These are phyloP conservation scores for Mustela lutreola DNA, from an alignment of 2,113 vertebrate species.

Conservation along the genomic window DNA sequence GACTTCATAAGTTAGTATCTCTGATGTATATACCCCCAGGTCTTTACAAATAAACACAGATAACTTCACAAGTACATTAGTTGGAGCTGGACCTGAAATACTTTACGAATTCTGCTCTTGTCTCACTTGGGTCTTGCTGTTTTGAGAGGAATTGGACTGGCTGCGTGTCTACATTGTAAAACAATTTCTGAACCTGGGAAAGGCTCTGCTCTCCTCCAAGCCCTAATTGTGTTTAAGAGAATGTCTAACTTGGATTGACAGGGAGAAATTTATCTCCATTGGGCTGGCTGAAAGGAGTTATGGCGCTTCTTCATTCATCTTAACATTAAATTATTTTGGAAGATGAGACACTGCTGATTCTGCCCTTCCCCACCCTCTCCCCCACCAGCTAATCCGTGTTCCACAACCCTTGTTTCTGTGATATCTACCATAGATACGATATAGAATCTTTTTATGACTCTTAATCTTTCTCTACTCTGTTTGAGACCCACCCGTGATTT, in stretches of 20 bases:
- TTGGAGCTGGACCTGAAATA: not conserved
- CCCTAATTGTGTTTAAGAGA: not conserved
- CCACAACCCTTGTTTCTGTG: not conserved
- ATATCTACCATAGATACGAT: not conserved
- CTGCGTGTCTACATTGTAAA: not conserved
- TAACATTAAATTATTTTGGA: conserved; percentile 62
- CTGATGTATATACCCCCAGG: not conserved
- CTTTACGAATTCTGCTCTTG: not conserved
- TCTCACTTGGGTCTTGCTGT: not conserved
- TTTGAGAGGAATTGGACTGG: not conserved
- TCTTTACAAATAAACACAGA: conserved; percentile 2
- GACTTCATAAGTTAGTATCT: not conserved
- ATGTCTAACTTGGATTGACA: conserved; percentile 19
- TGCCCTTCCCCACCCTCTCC: too few relatives aligned
- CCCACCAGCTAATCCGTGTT: not conserved
- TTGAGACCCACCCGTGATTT: conserved; percentile 3
- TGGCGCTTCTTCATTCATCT: not conserved
- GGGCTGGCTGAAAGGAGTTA: not conserved
- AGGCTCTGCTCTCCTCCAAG: not conserved
- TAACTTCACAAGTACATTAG: not conserved
- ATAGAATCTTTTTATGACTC: not conserved
- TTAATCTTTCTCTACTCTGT: not conserved
- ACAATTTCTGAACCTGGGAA: not conserved
- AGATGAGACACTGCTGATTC: conserved; percentile 44
- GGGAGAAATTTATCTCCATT: conserved; percentile 20